Base-by-base conservation (phyloP, 2,113 vertebrate genomes). In the Passer montanus region DNA sequence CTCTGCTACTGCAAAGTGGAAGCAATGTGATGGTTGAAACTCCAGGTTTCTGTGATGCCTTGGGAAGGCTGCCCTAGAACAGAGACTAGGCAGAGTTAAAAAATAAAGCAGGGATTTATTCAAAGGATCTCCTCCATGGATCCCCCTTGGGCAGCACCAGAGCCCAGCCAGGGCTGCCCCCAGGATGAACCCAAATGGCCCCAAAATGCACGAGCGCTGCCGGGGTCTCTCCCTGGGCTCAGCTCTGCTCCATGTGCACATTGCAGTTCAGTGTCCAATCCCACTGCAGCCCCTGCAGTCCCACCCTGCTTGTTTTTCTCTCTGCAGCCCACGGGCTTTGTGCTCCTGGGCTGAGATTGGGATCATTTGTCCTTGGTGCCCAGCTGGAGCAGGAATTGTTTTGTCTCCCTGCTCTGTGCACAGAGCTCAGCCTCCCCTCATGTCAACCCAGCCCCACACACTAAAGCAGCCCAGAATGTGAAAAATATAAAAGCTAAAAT, bases 11-110 rank as follows among this genome's bases (percentile, higher is more conserved):
- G 58, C 26, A 60, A 83, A 91, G 27, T 37, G n/a, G 75, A 75
- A 59, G 11, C 37, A 55, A 15, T 9, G 55, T 56, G 31, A 41
- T 72, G 27, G 8, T 59, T n/a, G 37, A 41, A 90, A 58, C 22
- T n/a, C 14, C 24, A 11, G 28, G 6, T 76, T 88, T 76, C 8
- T 28, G 58, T 37, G 35, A 26, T 37, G 58, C 35, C 23, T 27
- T 37, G 58, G 6, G 23, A 3, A 37, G 58, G 58, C 35, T 60
- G 15, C 0, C 35, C 58, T 60, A 27, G 58, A 37, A 0, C n/a
- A 60, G 23, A 59, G 23, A 0, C 58, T 35, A 4, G n/a, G 6
- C 15, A 35, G 14, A 26, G n/a, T 0, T 35, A 5, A 1, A 59
- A n/a, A 59, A 59, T 59, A 17, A 59, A 59, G 56, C 7, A 59